Evolutionary conservation across 2,113 vertebrate genomes (phyloP).

Genomic region (Anolis sagrei): DNA sequence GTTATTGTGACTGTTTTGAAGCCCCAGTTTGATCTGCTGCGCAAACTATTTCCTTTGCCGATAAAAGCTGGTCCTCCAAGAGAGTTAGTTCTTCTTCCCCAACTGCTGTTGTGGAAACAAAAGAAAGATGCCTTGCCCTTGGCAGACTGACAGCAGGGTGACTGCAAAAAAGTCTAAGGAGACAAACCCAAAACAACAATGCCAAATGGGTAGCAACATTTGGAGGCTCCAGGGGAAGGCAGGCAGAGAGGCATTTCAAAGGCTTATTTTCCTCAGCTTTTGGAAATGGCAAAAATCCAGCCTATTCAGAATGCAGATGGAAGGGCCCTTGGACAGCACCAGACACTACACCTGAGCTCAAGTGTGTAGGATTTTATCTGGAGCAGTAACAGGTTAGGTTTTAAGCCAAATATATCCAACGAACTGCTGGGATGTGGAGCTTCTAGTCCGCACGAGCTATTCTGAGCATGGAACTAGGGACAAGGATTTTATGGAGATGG

Average conservation of each 20-base stretch:
- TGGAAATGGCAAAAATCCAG: neutral
- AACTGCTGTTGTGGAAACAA: constrained; percentile 29
- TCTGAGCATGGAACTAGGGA: neutral
- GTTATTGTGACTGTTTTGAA: neutral
- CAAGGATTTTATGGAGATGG: too few relatives aligned
- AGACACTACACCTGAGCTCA: neutral
- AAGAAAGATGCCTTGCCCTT: constrained; percentile 24
- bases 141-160: constrained; percentile 37
- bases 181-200: neutral
- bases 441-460: neutral
- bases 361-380: neutral
- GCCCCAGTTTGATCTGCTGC: neutral
- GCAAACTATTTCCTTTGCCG: neutral
- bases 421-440: neutral
- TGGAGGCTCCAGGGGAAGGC: neutral
- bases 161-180: neutral
- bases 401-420: neutral
- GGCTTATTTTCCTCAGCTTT: rapidly evolving
- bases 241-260: neutral
- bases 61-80: rapidly evolving
- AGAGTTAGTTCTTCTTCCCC: constrained; percentile 3
- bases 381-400: too few relatives aligned
- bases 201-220: neutral
- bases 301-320: neutral
- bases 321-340: too few relatives aligned